These are phyloP conservation scores for Watsonalla cultraria DNA, from an alignment of 2,888 invertebrate species.

Conservation along the genomic window DNA sequence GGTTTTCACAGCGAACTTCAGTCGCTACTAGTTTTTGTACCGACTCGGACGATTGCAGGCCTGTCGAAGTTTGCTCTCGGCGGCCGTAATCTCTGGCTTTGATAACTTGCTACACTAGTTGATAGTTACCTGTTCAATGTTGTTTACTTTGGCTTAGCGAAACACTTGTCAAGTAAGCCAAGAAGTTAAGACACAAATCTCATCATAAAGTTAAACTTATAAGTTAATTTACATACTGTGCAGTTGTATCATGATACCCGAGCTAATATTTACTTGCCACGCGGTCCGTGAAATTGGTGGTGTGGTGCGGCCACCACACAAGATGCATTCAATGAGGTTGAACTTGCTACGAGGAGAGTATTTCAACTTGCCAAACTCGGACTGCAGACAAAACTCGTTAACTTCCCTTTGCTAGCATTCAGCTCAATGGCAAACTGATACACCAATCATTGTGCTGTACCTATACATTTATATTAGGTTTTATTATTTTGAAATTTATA, in stretches of 20 bases:
- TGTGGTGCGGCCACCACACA: not conserved
- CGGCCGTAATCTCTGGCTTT: slow-evolving; percentile 14
- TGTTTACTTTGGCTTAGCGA: not conserved
- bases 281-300: not conserved
- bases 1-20: slow-evolving; percentile 53
- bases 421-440: too few relatives aligned
- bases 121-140: not conserved
- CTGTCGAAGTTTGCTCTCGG: slow-evolving; percentile 23
- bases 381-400: not conserved
- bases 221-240: too few relatives aligned
- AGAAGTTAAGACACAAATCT: too few relatives aligned
- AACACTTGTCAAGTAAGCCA: too few relatives aligned
- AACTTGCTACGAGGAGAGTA: not conserved
- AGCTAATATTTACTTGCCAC: not conserved
- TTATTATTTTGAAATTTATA: too few relatives aligned
- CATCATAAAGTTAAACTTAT: too few relatives aligned
- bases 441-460: too few relatives aligned
- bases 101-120: not conserved
- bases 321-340: not conserved
- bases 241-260: not conserved
- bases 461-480: too few relatives aligned
- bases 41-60: slow-evolving; percentile 34
- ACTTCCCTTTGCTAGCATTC: not conserved
- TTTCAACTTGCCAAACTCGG: not conserved
- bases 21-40: slow-evolving; percentile 40